A percentile compares a stretch with the other conserved stretches of the same genome.
These are phyloP conservation scores for Ctenicera cuprea DNA, from an alignment of 2,888 invertebrate genomes.

Conservation along the genomic window DNA sequence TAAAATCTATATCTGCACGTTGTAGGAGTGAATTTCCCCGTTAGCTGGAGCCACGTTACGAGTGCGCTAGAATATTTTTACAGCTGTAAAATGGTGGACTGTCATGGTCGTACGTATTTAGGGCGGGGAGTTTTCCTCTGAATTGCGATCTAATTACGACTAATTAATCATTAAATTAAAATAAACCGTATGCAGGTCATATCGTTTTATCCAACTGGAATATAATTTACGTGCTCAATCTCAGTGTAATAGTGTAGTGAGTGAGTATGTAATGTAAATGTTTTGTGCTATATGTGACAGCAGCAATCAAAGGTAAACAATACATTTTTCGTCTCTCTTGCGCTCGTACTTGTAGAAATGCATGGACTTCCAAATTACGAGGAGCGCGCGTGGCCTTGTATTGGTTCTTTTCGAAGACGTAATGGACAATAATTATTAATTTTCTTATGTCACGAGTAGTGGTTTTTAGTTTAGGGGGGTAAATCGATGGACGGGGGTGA, in stretches of 20 bases:
- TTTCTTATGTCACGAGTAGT: conserved; percentile 48
- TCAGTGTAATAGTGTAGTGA: conserved; percentile 40
- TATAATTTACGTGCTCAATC: conserved; percentile 47
- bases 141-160: conserved; percentile 63
- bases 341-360: conserved; percentile 47
- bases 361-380: conserved; percentile 19
- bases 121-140: conserved; percentile 70
- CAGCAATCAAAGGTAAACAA: conserved; percentile 71
- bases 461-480: conserved; percentile 59
- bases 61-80: conserved; percentile 47
- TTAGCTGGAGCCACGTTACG: conserved; percentile 49
- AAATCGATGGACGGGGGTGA: conserved; percentile 65
- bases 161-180: conserved; percentile 55
- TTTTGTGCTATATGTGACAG: conserved; percentile 62
- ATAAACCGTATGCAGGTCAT: conserved; percentile 40
- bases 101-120: conserved; percentile 71
- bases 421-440: conserved; percentile 39
- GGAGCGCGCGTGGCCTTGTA: conserved; percentile 26
- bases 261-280: conserved; percentile 45
- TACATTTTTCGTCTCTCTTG: conserved; percentile 65
- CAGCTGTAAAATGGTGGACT: conserved; percentile 71
- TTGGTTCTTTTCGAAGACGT: conserved; percentile 15
- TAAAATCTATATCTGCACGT: conserved; percentile 27
- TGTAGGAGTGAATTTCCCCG: conserved; percentile 10
- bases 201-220: conserved; percentile 44